Conservation (phyloP, 2,113 vertebrate genomes). For the Pseudorectes ferrugineus region DNA sequence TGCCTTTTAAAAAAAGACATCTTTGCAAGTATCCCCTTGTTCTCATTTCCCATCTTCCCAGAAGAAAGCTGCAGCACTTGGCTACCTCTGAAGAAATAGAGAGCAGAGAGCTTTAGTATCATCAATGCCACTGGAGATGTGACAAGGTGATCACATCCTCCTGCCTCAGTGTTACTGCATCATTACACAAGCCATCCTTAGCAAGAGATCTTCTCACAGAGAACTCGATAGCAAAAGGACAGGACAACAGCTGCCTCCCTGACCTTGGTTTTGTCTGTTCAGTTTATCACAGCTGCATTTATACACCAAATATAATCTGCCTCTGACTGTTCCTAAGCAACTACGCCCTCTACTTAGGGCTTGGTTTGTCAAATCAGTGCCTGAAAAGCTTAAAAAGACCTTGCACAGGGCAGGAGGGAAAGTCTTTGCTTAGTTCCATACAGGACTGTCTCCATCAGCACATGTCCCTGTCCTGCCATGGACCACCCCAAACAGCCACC, state of each 20-base stretch:
- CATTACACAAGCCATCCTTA: neutral
- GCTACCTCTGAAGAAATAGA: neutral
- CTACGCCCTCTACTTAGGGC: fast-evolving
- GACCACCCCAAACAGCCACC: too few species aligned
- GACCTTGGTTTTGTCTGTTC: neutral
- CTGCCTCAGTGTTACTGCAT: neutral
- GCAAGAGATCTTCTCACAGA: neutral
- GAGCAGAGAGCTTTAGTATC: neutral
- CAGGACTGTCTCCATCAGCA: neutral
- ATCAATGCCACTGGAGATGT: fast-evolving
- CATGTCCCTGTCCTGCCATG: neutral
- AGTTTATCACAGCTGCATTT: neutral
- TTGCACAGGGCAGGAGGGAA: neutral
- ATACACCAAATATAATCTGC: neutral
- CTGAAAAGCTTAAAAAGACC: neutral
- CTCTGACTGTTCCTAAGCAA: neutral
- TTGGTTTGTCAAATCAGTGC: neutral
- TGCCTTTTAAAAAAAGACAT: neutral
- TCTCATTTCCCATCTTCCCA: neutral
- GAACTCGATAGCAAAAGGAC: fast-evolving
- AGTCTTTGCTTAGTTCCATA: neutral
- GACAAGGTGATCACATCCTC: neutral
- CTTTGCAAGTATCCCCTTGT: neutral
- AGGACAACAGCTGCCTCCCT: neutral
- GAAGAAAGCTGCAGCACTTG: neutral